Conservation (phyloP, 2,113 vertebrate genomes). For the Pelodiscus sinensis region DNA sequence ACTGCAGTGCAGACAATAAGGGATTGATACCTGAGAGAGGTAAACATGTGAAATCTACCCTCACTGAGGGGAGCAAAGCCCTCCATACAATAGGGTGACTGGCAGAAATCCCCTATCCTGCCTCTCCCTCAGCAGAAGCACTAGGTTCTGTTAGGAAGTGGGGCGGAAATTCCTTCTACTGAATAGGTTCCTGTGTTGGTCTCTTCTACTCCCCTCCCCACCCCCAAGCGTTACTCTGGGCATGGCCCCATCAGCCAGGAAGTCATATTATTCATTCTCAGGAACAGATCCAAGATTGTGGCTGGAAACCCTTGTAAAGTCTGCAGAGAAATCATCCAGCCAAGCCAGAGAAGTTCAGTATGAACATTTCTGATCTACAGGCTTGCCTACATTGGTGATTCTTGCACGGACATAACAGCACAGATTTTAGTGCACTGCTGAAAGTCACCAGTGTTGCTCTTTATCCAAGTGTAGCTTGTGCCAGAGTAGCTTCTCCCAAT, state of each 20-base stretch:
- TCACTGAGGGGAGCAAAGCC: not conserved
- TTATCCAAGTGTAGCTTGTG: not conserved
- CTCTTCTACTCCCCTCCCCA: not conserved
- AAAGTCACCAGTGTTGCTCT: not conserved
- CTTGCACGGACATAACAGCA: not conserved
- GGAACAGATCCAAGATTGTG: not conserved
- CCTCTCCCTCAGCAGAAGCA: not conserved
- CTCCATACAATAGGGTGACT: not conserved
- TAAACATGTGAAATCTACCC: not conserved
- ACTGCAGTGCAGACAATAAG: not conserved
- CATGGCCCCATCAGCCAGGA: not conserved
- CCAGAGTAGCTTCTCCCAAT: not conserved
- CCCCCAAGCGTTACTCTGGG: not conserved
- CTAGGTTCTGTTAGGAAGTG: not conserved
- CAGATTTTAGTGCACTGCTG: not conserved
- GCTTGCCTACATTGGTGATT: not conserved
- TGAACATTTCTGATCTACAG: not conserved
- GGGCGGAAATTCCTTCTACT: not conserved
- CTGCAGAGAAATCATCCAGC: not conserved
- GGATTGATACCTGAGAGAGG: not conserved
- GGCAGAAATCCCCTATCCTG: not conserved
- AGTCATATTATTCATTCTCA: not conserved
- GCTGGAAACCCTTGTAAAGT: not conserved
- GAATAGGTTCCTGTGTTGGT: not conserved
- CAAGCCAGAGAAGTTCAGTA: not conserved